Percentiles rank a stretch among this genome's conserved stretches.
phyloP scores from a whole-genome alignment of 2,113 vertebrate genomes.

The Brachyhypopomus gauderio region DNA sequence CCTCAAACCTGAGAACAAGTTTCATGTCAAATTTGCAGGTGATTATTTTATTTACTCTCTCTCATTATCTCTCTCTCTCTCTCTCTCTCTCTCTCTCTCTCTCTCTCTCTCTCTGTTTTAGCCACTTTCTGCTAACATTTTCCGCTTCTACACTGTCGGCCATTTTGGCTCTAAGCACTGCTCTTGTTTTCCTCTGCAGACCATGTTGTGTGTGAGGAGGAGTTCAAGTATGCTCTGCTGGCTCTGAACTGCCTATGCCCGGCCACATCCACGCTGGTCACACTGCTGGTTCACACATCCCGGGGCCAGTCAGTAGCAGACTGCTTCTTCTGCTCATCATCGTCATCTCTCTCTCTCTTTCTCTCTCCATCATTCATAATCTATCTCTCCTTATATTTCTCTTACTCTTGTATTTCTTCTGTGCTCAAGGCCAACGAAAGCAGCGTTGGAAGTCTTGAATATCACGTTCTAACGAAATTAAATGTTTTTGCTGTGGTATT shows the following conservation, averaged over 20 bases:
- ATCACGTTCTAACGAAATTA: too few relatives aligned
- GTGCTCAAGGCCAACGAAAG: too few relatives aligned
- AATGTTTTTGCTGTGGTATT: too few relatives aligned
- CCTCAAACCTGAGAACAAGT: conserved; percentile 96
- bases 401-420: too few relatives aligned
- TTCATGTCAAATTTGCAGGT: conserved; percentile 99
- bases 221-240: conserved; percentile 97
- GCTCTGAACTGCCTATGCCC: conserved; percentile 96
- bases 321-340: background rate
- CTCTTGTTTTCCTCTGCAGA: conserved; percentile 71
- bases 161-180: conserved; percentile 42
- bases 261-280: conserved; percentile 94
- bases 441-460: too few relatives aligned
- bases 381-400: too few relatives aligned
- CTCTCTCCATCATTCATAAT: too few relatives aligned
- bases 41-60: conserved; percentile 51
- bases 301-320: conserved; percentile 89
- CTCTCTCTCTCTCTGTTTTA: background rate
- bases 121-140: background rate
- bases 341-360: background rate
- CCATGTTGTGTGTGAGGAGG: conserved; percentile 98
- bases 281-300: conserved; percentile 93
- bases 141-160: background rate
- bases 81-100: background rate
- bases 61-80: background rate